A percentile compares a stretch with the other conserved stretches of the same genome.
These are phyloP conservation scores for Melolontha melolontha DNA, from an alignment of 2,888 invertebrate genomes.

Conservation along the genomic window DNA sequence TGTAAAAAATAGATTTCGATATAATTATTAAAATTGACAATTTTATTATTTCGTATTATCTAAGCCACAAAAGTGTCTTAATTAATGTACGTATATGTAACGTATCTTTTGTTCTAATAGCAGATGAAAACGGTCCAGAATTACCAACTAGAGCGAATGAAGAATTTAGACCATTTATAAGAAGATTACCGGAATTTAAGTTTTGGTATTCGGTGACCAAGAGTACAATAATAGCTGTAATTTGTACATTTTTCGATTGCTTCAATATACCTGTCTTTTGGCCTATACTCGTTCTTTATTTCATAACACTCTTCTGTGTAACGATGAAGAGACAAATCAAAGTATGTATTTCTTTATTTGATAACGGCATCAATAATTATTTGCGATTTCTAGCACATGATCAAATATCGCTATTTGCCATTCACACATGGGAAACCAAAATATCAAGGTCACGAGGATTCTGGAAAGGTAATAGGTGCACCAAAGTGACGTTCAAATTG, in stretches of 20 bases:
- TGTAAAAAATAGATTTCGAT: too few species aligned
- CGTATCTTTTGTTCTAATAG: conserved; percentile 56
- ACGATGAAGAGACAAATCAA: conserved; percentile 99
- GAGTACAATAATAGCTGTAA: conserved; percentile 89
- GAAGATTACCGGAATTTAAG: conserved; percentile 98
- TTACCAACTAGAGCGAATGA: conserved; percentile 95
- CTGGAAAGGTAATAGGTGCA: conserved; percentile 58
- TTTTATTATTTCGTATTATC: too few species aligned
- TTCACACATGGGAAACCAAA: conserved; percentile 98
- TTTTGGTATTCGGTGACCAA: conserved; percentile 99
- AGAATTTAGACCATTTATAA: conserved; percentile 98
- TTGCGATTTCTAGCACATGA: conserved; percentile 91
- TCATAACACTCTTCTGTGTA: conserved; percentile 96
- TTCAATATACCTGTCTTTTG: conserved; percentile 99
- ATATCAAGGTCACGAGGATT: conserved; percentile 79
- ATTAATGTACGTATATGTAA: too few species aligned
- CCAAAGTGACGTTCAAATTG: conserved; percentile 63
- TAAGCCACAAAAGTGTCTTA: too few species aligned
- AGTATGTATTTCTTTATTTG: conserved; percentile 70
- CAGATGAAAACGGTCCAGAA: conserved; percentile 88
- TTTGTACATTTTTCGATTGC: conserved; percentile 96
- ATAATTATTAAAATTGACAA: too few species aligned
- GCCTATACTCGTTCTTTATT: conserved; percentile 99
- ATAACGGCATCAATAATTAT: conserved; percentile 17
- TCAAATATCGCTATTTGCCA: conserved; percentile 98